Percentiles rank a stretch among this genome's conserved stretches.
Conservation (phyloP, 2,888 invertebrate genomes). For the Sclerodermus sp. region DNA sequence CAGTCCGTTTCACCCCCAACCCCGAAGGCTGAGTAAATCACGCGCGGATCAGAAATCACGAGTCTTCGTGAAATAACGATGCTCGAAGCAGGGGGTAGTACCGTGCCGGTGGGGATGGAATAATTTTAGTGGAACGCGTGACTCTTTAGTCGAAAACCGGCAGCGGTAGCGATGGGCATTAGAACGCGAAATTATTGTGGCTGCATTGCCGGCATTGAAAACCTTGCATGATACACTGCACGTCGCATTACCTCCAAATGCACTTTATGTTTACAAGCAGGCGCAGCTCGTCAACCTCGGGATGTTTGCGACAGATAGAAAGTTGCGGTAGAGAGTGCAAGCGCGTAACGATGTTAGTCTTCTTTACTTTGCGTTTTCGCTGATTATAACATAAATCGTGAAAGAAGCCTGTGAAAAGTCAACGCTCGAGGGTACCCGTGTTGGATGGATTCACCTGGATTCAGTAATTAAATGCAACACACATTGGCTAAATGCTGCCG, state of each 20-base stretch:
- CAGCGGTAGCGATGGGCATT: too few relatives aligned
- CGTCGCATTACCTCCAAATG: constrained; percentile 51
- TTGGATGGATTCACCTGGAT: not conserved
- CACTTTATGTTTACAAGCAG: constrained; percentile 36
- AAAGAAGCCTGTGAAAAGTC: constrained; percentile 37
- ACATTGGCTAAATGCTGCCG: not conserved
- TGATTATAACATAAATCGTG: constrained; percentile 51
- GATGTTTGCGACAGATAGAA: not conserved
- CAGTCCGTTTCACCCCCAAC: too few relatives aligned
- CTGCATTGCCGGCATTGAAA: constrained; percentile 45
- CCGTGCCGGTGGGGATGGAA: too few relatives aligned
- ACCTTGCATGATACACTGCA: constrained; percentile 35
- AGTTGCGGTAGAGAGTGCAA: constrained; percentile 16
- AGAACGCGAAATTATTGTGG: not conserved
- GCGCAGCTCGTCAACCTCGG: constrained; percentile 12
- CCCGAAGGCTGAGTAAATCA: too few relatives aligned
- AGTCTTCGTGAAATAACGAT: too few relatives aligned
- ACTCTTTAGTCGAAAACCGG: too few relatives aligned
- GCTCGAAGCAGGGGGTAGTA: too few relatives aligned
- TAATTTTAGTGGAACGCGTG: too few relatives aligned
- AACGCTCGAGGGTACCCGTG: constrained; percentile 26
- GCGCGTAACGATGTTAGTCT: constrained; percentile 17
- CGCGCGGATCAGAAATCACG: too few relatives aligned
- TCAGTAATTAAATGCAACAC: not conserved
- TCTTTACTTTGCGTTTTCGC: constrained; percentile 36